phyloP scores from a whole-genome alignment of 2,797 vertebrate species.

The Schizopygopsis malacanthus region DNA sequence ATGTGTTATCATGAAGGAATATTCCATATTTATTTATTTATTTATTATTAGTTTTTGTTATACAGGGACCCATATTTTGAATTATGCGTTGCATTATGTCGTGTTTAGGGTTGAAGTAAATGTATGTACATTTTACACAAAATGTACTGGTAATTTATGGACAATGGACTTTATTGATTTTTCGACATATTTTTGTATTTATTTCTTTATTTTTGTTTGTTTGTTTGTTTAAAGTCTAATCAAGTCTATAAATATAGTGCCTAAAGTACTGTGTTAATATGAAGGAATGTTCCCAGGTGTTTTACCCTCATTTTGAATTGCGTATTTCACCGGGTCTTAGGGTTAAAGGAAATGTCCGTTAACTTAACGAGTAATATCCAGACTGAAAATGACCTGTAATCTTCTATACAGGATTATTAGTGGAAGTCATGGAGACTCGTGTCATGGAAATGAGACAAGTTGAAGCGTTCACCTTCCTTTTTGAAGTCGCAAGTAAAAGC shows the following conservation, averaged over 20 bases:
- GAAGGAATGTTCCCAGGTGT: neutral
- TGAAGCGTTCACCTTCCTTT: neutral
- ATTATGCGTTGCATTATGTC: neutral
- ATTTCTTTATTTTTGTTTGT: no score
- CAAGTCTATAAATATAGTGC: neutral
- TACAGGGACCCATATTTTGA: neutral
- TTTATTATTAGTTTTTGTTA: no score
- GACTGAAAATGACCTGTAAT: neutral
- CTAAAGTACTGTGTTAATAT: neutral
- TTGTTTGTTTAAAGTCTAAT: no score
- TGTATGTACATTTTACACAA: neutral
- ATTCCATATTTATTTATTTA: no score
- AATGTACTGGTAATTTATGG: neutral
- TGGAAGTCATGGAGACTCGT: neutral
- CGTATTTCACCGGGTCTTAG: neutral
- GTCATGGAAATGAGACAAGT: neutral
- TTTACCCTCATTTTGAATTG: neutral
- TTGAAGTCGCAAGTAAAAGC: slow-evolving; percentile 9
- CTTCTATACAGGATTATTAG: neutral
- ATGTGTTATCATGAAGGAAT: no score
- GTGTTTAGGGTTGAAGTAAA: neutral
- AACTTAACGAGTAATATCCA: neutral
- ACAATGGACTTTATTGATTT: no score
- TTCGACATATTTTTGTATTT: no score
- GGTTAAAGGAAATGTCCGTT: neutral